Conservation (phyloP, 2,888 invertebrate genomes). For the Pediacus dermestoides region DNA sequence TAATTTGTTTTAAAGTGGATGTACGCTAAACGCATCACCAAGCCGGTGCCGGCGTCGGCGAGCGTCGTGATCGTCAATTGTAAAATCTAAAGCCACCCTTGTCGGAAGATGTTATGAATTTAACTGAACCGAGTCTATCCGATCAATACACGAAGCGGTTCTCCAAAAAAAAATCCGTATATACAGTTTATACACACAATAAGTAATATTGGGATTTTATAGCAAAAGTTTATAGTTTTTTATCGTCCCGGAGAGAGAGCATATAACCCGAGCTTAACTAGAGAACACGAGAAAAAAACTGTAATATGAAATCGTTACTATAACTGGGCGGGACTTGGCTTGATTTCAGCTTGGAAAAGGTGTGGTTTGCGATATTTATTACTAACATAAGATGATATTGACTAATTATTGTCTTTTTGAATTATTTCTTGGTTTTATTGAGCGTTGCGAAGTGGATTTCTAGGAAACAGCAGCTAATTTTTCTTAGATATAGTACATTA, state of each 20-base stretch:
- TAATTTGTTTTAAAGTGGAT: slow-evolving; percentile 6
- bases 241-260: slow-evolving; percentile 8
- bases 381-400: slow-evolving; percentile 13
- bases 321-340: slow-evolving; percentile 28
- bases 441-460: no score
- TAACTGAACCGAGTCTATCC: no score
- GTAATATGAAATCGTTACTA: slow-evolving; percentile 36
- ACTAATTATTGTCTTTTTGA: slow-evolving; percentile 12
- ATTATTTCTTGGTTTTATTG: no score
- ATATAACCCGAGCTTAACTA: no score
- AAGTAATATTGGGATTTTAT: slow-evolving; percentile 17
- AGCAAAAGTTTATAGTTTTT: slow-evolving; percentile 18
- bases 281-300: slow-evolving; percentile 29
- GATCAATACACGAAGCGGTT: no score
- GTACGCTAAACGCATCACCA: not conserved
- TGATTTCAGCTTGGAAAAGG: slow-evolving; percentile 26
- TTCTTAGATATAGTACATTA: no score
- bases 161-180: no score
- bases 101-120: not conserved
- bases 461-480: no score
- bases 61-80: no score
- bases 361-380: slow-evolving; percentile 25
- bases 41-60: not conserved
- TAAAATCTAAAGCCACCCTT: no score
- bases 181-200: no score